phyloP scores from a whole-genome alignment of 1,140 invertebrate genomes.

The Drosophila setifemur region DNA sequence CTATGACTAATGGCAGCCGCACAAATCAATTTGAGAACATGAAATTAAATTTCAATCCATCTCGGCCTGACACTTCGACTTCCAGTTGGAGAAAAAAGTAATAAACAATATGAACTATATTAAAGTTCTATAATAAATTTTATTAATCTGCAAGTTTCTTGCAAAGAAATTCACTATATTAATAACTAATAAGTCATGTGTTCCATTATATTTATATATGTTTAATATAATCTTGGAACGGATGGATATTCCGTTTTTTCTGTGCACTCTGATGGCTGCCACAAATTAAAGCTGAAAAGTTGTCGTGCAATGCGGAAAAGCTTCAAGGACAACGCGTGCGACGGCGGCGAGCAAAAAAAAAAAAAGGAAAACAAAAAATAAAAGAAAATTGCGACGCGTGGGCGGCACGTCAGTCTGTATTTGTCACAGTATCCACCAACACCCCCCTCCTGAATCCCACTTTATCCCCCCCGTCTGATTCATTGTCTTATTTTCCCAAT shows the following conservation, averaged over 20 bases:
- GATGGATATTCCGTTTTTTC: not conserved
- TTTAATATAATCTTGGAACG: too few species aligned
- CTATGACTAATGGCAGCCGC: constrained; percentile 64
- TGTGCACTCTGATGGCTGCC: constrained; percentile 2
- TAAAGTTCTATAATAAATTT: not conserved
- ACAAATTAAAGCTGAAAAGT: constrained; percentile 60
- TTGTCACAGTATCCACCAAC: constrained; percentile 1
- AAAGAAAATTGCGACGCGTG: constrained; percentile 64
- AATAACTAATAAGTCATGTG: too few species aligned
- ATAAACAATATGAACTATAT: not conserved
- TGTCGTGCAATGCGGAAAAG: constrained; percentile 55
- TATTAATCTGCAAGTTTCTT: not conserved
- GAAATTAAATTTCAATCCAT: constrained; percentile 76
- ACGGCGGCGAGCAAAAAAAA: constrained; percentile 46
- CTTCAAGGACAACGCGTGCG: constrained; percentile 39
- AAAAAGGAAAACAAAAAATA: too few species aligned
- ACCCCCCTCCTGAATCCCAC: not conserved
- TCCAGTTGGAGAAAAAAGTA: not conserved
- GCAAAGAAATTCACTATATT: not conserved
- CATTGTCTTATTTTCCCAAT: constrained; percentile 64
- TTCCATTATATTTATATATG: too few species aligned
- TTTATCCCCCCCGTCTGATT: constrained; percentile 42
- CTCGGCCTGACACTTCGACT: constrained; percentile 1
- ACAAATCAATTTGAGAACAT: constrained; percentile 73
- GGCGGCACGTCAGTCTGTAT: constrained; percentile 42